Conservation (phyloP, 2,888 invertebrate species). For the Deroplatys truncata region DNA sequence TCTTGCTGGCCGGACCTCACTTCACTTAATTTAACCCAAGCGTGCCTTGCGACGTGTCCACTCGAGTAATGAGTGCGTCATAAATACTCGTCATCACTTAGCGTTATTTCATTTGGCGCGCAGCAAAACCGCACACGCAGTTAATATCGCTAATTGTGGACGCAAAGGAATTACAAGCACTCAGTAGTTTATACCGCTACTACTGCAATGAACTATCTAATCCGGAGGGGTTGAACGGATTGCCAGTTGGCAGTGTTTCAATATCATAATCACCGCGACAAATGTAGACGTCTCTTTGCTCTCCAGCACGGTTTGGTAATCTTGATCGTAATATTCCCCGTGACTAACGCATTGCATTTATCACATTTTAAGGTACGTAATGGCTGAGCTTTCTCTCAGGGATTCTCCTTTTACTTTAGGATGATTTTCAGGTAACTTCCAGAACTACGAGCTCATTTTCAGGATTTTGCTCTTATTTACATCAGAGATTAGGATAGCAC, state of each 20-base stretch:
- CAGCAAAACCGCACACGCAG: not conserved
- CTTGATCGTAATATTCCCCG: too few relatives aligned
- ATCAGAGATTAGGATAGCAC: too few relatives aligned
- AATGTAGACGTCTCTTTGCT: not conserved
- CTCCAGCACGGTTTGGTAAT: too few relatives aligned
- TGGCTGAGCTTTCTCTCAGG: too few relatives aligned
- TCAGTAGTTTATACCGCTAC: not conserved
- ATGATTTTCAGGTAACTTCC: too few relatives aligned
- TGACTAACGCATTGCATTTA: too few relatives aligned
- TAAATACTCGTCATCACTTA: not conserved
- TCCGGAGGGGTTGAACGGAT: not conserved
- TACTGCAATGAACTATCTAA: not conserved
- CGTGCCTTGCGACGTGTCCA: not conserved
- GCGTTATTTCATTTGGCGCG: not conserved
- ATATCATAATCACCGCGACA: not conserved
- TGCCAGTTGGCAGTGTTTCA: not conserved
- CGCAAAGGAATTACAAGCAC: not conserved
- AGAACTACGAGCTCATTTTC: too few relatives aligned
- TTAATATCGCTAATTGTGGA: not conserved
- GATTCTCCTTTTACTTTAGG: too few relatives aligned
- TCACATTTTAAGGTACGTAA: too few relatives aligned
- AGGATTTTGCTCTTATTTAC: too few relatives aligned
- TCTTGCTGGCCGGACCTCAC: not conserved
- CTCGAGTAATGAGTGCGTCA: not conserved
- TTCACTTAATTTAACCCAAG: not conserved